phyloP scores from a whole-genome alignment of 2,888 invertebrate species.

The Mythimna albipuncta region DNA sequence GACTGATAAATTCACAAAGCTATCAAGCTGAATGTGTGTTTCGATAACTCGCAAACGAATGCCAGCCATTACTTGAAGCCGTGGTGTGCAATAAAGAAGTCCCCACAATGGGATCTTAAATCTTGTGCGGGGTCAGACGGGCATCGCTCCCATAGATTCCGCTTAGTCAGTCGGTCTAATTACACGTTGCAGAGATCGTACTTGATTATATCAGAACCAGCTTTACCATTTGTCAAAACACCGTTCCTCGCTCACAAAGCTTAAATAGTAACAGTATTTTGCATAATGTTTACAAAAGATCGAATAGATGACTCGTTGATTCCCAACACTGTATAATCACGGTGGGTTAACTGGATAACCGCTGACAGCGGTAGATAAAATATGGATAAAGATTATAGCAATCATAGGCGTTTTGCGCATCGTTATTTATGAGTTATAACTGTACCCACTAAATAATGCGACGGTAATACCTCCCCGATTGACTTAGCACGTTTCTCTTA shows the following conservation, averaged over 20 bases:
- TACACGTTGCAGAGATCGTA: constrained; percentile 73
- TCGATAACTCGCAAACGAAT: constrained; percentile 73
- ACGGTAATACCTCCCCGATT: constrained; percentile 25
- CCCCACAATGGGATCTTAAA: constrained; percentile 77
- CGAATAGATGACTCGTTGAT: constrained; percentile 65
- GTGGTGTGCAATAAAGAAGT: constrained; percentile 76
- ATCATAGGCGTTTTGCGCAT: constrained; percentile 58
- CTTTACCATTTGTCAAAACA: constrained; percentile 77
- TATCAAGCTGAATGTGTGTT: constrained; percentile 67
- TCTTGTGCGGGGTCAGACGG: constrained; percentile 72
- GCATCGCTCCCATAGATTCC: constrained; percentile 78
- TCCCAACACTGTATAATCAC: constrained; percentile 69
- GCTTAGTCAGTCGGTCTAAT: constrained; percentile 83
- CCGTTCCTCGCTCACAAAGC: constrained; percentile 60
- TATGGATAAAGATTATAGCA: constrained; percentile 66
- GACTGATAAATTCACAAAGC: constrained; percentile 76
- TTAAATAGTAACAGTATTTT: constrained; percentile 64
- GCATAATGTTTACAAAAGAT: constrained; percentile 66
- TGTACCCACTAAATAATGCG: constrained; percentile 46
- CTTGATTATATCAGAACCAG: constrained; percentile 72
- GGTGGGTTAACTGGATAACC: constrained; percentile 64
- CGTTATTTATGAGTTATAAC: constrained; percentile 59
- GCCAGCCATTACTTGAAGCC: constrained; percentile 72
- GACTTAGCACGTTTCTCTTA: constrained; percentile 31
- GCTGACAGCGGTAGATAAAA: constrained; percentile 67